Evolutionary conservation across 2,888 invertebrate species (phyloP).

Genomic region (Dicroscelio sp.): DNA sequence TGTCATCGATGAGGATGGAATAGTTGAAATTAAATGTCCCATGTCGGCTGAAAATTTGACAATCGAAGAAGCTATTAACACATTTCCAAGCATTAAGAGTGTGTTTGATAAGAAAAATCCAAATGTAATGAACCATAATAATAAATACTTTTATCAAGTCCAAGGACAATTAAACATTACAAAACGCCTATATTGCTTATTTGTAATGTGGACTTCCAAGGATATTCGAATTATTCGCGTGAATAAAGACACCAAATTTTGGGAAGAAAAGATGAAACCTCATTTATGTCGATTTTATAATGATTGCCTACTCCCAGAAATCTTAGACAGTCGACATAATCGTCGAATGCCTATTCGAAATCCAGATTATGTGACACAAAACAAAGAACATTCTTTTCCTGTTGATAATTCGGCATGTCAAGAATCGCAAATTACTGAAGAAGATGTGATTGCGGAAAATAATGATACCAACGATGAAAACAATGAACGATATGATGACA

Average conservation of each 20-base stretch:
- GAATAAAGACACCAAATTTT: background rate
- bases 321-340: conserved; percentile 38
- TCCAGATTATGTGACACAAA: conserved; percentile 6
- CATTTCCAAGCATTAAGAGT: background rate
- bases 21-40: conserved; percentile 80
- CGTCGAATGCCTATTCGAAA: conserved; percentile 22
- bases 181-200: conserved; percentile 16
- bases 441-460: background rate
- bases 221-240: conserved; percentile 17
- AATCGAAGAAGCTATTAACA: conserved; percentile 15
- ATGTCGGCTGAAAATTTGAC: conserved; percentile 10
- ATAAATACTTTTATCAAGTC: conserved; percentile 24
- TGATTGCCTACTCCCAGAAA: conserved; percentile 10
- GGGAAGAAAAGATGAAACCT: conserved; percentile 27
- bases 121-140: conserved; percentile 3
- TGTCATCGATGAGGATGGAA: conserved; percentile 65
- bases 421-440: background rate
- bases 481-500: background rate
- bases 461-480: too few species aligned
- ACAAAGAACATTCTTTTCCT: too few species aligned
- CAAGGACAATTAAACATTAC: conserved; percentile 32
- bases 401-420: background rate
- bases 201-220: conserved; percentile 1
- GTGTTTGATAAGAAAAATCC: background rate
- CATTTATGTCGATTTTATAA: conserved; percentile 15